phyloP scores from a whole-genome alignment of 2,888 invertebrate species.

The Keiferia lycopersicella region DNA sequence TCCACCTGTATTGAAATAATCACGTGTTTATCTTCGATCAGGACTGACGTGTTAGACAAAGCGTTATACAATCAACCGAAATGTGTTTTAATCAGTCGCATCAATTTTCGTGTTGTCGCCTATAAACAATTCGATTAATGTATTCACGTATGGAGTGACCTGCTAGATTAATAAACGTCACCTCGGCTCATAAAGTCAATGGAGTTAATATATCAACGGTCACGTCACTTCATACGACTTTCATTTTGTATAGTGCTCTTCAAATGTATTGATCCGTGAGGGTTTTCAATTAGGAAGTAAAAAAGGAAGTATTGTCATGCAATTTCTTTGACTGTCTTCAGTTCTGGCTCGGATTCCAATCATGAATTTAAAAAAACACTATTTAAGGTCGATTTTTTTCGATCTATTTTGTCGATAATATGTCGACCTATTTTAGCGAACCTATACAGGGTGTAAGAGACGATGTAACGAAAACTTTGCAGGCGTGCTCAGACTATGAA shows the following conservation, averaged over 20 bases:
- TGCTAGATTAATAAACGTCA: conserved; percentile 73
- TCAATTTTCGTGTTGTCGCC: conserved; percentile 44
- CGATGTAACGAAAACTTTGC: no score
- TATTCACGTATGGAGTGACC: conserved; percentile 56
- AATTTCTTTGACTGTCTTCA: no score
- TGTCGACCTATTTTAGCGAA: no score
- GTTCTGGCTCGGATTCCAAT: no score
- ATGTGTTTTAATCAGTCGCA: conserved; percentile 18
- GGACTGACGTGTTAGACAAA: not conserved
- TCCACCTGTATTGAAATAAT: not conserved
- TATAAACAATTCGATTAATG: conserved; percentile 56
- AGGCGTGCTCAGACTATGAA: no score
- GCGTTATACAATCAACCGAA: conserved; percentile 9
- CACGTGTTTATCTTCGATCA: not conserved
- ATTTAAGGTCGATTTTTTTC: no score
- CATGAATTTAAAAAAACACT: no score
- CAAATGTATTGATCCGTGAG: conserved; percentile 68
- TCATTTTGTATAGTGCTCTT: conserved; percentile 79
- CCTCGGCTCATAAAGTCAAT: conserved; percentile 70
- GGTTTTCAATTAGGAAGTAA: no score
- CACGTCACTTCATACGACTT: conserved; percentile 66
- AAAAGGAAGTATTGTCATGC: no score
- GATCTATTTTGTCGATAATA: no score
- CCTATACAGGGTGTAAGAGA: no score
- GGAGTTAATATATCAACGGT: conserved; percentile 73